Evolutionary conservation across 2,888 invertebrate species (phyloP).

Genomic region (Microplitis deprimator): DNA sequence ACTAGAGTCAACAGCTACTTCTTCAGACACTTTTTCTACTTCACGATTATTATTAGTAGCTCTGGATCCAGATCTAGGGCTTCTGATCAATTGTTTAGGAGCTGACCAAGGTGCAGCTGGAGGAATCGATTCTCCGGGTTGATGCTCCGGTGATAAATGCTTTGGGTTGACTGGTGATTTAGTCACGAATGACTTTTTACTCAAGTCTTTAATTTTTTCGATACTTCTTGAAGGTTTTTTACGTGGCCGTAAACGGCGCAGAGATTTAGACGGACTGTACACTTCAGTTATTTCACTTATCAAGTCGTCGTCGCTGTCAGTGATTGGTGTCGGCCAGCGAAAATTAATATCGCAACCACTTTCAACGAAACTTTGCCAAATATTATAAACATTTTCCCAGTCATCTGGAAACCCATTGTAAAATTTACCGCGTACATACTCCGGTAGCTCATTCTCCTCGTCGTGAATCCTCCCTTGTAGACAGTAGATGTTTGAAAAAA

Average conservation of each 20-base stretch:
- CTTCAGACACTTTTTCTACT: neutral
- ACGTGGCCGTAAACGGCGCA: neutral
- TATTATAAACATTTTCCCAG: slow-evolving; percentile 64
- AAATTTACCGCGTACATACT: slow-evolving; percentile 64
- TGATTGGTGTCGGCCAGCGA: slow-evolving; percentile 65
- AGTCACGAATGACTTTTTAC: neutral
- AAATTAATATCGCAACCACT: slow-evolving; percentile 56
- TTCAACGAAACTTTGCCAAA: slow-evolving; percentile 61
- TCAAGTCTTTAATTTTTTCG: neutral
- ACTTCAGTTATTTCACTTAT: slow-evolving; percentile 59
- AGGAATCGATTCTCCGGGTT: neutral
- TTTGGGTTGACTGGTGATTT: neutral
- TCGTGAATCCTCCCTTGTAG: slow-evolving; percentile 62
- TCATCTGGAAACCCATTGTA: slow-evolving; percentile 68
- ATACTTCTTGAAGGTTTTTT: neutral
- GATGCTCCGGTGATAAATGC: neutral
- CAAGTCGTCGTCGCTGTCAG: slow-evolving; percentile 66
- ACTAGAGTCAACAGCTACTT: neutral
- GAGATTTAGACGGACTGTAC: neutral
- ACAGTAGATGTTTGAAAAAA: slow-evolving; percentile 58
- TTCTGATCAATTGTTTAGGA: neutral
- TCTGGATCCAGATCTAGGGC: neutral
- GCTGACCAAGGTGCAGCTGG: neutral
- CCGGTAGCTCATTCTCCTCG: slow-evolving; percentile 59
- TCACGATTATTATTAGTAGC: neutral